Evolutionary conservation across 2,113 vertebrate species (phyloP).

Genomic region (Tachuris rubrigastra): DNA sequence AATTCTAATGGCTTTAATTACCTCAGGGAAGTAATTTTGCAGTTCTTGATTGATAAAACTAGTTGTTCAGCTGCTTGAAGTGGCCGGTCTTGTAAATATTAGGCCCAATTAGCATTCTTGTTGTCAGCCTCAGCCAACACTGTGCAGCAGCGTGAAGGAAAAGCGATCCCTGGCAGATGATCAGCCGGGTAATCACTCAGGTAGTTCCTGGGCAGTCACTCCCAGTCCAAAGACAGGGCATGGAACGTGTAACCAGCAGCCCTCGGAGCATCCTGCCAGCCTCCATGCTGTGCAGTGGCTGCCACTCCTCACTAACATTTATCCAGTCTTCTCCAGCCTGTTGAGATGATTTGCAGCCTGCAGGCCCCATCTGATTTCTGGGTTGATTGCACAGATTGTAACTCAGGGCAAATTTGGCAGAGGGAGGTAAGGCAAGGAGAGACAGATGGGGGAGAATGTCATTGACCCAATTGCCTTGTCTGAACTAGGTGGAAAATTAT

Average conservation of each 20-base stretch:
- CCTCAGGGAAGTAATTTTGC: background rate
- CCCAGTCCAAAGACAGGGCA: background rate
- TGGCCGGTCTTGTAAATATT: background rate
- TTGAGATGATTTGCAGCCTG: background rate
- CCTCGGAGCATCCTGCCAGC: background rate
- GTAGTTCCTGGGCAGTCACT: background rate
- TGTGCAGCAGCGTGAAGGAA: background rate
- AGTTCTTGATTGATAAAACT: background rate
- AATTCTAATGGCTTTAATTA: background rate
- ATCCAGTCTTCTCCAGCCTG: background rate
- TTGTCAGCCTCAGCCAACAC: background rate
- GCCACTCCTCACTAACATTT: background rate
- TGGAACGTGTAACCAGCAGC: background rate
- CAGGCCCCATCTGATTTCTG: background rate
- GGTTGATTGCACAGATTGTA: slow-evolving; percentile 18
- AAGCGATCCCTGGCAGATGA: background rate
- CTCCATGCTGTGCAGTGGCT: background rate
- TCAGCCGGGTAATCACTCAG: background rate
- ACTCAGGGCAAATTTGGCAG: slow-evolving; percentile 12
- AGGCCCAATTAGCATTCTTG: background rate
- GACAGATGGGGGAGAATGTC: slow-evolving; percentile 10
- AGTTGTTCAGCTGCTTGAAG: background rate
- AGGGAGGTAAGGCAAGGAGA: background rate
- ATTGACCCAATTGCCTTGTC: background rate
- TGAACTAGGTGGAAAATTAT: background rate